Base-by-base conservation (phyloP, 2,113 vertebrate species). In the Cisticola juncidis region DNA sequence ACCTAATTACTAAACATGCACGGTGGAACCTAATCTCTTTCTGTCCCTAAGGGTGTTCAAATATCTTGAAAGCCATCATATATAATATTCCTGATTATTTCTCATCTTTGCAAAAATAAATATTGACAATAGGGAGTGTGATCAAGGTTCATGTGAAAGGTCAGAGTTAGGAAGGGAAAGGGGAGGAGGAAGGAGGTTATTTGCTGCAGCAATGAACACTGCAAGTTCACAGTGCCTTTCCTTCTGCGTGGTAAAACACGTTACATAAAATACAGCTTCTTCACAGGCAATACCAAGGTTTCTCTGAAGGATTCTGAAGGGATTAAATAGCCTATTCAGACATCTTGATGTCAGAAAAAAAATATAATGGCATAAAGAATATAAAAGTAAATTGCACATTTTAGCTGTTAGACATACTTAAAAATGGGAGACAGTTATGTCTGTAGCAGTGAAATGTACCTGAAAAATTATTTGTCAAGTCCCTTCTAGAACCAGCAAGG, bases 351-450 rank as follows among this genome's bases (percentile, higher is more conserved):
- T 76, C 69, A 76, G 81, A 35, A 95, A 78, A 80, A 81, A 95
- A 78, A 66, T 47, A 62, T 40, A 70, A 86, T 81, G 14, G 29
- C 57, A n/a, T 82, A 71, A 92, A 81, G 47, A 76, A 76, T 64
- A 57, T 60, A 57, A 53, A 92, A 89, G 35, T 48, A 92, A 91
- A 95, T 91, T 47, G 70, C 48, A 79, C 53, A 48, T 91, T 94
- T 93, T 85, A 88, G 53, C 57, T 74, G 48, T 90, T 88, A 85
- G 65, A 66, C 26, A 24, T 69, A 69, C 77, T 61, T 89, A 81
- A 76, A 85, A 38, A 64, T 17, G 24, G 47, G 57, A 20, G 71
- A 60, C 70, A 61, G 35, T 69, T 72, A 51, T 29, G 20, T 56
- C 35, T 79, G 40, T 53, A 56, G 40, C 36, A 53, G 31, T 87